phyloP scores from a whole-genome alignment of 2,888 invertebrate genomes.

The Trichacis sp. region DNA sequence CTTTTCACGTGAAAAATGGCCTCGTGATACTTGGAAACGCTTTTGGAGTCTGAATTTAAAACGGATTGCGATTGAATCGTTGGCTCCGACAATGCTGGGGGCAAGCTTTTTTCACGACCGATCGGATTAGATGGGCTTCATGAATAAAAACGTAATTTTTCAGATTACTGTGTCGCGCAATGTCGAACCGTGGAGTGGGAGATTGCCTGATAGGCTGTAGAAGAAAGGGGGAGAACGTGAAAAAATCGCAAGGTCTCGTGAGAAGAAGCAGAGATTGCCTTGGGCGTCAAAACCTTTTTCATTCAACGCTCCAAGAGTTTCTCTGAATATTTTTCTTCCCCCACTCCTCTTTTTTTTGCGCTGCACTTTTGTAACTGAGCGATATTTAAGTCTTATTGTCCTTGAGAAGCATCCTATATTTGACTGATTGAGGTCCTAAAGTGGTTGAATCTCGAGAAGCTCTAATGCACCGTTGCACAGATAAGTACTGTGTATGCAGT shows the following conservation, averaged over 20 bases:
- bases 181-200: constrained; percentile 45
- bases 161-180: constrained; percentile 51
- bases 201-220: constrained; percentile 48
- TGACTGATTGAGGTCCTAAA: constrained; percentile 25
- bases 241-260: constrained; percentile 43
- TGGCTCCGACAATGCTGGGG: constrained; percentile 38
- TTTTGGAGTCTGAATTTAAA: constrained; percentile 43
- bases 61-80: constrained; percentile 47
- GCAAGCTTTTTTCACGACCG: constrained; percentile 47
- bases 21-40: constrained; percentile 14
- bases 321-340: neutral
- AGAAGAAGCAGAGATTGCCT: constrained; percentile 38
- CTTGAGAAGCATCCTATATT: constrained; percentile 15
- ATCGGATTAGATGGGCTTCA: constrained; percentile 58
- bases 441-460: constrained; percentile 12
- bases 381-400: too few species aligned
- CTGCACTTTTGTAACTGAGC: neutral
- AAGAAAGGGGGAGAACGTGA: constrained; percentile 18
- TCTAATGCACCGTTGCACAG: constrained; percentile 16
- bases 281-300: constrained; percentile 9
- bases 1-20: constrained; percentile 38
- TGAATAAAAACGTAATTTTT: constrained; percentile 67
- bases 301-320: too few species aligned
- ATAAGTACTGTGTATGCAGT: constrained; percentile 38
- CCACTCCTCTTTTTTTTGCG: too few species aligned